Base-by-base conservation (phyloP, 2,113 vertebrate genomes). In the Nanorana parkeri region DNA sequence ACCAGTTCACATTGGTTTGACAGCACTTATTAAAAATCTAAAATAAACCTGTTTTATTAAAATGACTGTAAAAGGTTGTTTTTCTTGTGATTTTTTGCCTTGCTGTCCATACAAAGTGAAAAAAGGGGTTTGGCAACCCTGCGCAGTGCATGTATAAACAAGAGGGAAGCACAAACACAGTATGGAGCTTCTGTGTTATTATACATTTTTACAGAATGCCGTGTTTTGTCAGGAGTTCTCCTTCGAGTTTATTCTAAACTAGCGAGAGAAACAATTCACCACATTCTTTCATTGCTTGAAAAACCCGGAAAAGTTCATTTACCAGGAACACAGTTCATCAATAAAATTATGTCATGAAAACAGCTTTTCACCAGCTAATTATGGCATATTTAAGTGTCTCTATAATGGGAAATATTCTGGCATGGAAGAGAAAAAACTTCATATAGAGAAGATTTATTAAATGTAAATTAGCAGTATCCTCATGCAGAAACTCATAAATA, bases 401-500 rank as follows among this genome's bases (percentile, higher is more conserved):
- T 29, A 54, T 26, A 26, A 26, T 15, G 24, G 16, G 26, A 78
- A 29, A 32, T 67, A 78, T 78, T 78, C 24, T 54, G 1, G 61
- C 77, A 58, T 58, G 13, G 36, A 3, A 67, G 52, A 6, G 65
- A 23, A 36, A n/a, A 32, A 55, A 32, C 64, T 58, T 68, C n/a
- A 32, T 41, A 75, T 61, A 68, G 15, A 68, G 52, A 56, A 56
- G 77, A 79, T 58, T 68, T 68, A 79, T 79, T 79, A 79, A 68
- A 56, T 68, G 68, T 32, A 68, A 79, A 68, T 78, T 68, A 67
- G 77, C 64, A 68, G 64, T 56, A 78, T 78, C 63, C 55, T 32
- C 63, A 78, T 78, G 77, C 51, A 78, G 63, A 78, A 67, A 66
- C n/a, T 67, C 24, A 67, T 78, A 67, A 67, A 78, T 78, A 68